Conservation (phyloP, 2,888 invertebrate species). For the Dyspetes luteomarginatus region DNA sequence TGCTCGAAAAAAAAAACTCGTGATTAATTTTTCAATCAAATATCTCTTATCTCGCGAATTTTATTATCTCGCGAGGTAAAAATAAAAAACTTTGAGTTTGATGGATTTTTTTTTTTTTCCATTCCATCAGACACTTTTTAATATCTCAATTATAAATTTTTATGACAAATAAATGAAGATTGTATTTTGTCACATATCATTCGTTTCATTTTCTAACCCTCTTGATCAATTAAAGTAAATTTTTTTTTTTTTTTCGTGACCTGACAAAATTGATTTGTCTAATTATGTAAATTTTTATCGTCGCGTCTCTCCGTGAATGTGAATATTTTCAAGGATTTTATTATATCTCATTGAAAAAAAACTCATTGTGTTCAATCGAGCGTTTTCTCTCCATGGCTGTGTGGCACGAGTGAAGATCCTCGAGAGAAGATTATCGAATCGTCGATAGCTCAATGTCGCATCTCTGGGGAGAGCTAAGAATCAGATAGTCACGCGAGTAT, state of each 20-base stretch:
- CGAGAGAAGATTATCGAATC: constrained; percentile 28
- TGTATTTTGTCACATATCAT: neutral
- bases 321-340: constrained; percentile 21
- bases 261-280: constrained; percentile 43
- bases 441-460: constrained; percentile 62
- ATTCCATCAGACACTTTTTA: neutral
- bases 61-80: too few species aligned
- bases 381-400: constrained; percentile 1
- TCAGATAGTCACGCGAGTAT: constrained; percentile 39
- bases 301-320: too few species aligned
- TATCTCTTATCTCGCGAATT: too few species aligned
- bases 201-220: constrained; percentile 26
- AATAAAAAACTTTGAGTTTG: too few species aligned
- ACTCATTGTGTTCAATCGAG: constrained; percentile 47
- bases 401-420: constrained; percentile 2
- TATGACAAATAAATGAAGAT: constrained; percentile 46
- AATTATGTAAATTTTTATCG: constrained; percentile 18
- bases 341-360: constrained; percentile 43
- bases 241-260: constrained; percentile 8
- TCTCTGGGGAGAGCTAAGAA: constrained; percentile 45
- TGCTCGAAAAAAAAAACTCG: neutral
- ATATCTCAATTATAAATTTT: too few species aligned
- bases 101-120: neutral
- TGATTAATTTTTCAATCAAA: too few species aligned
- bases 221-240: neutral